A percentile compares a stretch with the other conserved stretches of the same genome.
Conservation (phyloP, 2,797 vertebrate genomes). For the Falco peregrinus region DNA sequence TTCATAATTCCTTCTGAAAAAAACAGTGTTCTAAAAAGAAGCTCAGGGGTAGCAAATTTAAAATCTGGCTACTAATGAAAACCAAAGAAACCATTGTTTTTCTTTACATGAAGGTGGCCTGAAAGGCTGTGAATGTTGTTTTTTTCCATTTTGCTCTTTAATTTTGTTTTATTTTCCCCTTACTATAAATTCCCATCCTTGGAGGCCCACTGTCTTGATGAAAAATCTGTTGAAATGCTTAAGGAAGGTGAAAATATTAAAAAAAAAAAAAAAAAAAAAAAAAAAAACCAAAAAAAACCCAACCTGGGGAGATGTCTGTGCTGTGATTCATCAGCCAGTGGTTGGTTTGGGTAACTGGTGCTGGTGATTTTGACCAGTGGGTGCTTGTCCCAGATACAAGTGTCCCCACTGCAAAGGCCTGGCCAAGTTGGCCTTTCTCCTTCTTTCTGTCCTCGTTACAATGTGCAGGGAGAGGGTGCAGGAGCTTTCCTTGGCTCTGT, state of each 20-base stretch:
- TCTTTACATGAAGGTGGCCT: neutral
- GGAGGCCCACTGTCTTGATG: neutral
- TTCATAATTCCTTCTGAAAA: neutral
- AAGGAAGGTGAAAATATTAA: neutral
- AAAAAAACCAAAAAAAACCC: too few species aligned
- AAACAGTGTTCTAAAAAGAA: neutral
- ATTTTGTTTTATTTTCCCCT: neutral
- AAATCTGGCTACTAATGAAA: neutral
- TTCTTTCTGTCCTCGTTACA: rapidly evolving
- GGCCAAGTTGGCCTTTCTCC: neutral
- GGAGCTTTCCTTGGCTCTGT: neutral
- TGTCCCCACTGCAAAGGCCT: neutral
- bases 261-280: too few species aligned
- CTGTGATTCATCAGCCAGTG: neutral
- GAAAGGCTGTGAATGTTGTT: neutral
- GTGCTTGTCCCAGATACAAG: neutral
- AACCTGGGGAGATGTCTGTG: neutral
- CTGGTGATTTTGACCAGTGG: neutral
- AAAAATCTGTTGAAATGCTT: neutral
- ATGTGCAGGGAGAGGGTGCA: neutral
- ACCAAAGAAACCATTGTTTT: neutral
- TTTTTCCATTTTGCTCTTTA: neutral
- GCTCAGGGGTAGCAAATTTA: neutral
- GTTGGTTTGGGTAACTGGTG: neutral
- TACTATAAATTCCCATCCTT: neutral